Evolutionary conservation across 1,140 invertebrate species (phyloP), one percentile per base, ranked within the genome.

Genomic region (Drosophila equinoxialis): DNA sequence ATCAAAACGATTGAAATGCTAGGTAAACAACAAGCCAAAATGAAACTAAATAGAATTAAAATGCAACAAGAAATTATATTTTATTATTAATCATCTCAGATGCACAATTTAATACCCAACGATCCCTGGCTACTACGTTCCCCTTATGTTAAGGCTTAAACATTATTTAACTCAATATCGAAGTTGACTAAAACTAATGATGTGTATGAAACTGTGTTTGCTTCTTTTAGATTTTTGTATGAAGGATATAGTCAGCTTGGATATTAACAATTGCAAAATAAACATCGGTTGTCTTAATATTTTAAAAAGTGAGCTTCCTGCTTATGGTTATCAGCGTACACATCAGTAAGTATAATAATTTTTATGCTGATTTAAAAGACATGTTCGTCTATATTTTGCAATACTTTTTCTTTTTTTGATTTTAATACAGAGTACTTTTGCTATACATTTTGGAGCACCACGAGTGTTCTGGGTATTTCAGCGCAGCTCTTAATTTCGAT

Each of bases 391-490:
- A 14, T 17, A 7, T 10, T 42, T 65, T n/a, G 1, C 6, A 66
- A 58, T 8, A 35, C 17, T 17, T 17, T 13, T 41, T 11, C 4
- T 37, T 5, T 20, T 5, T 20, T 13, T 55, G 20, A 6, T 13
- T 55, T 30, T 30, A 6, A 13, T 13, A 23, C 51, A 26, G 26
- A 55, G 51, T 91, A 10, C 70, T 91, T 6, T 59, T 91, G n/a
- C 72, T 91, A 10, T 91, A 84, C 48, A 77, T 90, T 62, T 68
- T 91, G 57, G 69, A 86, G 68, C 90, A 91, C 74, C 90, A 91
- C 57, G 65, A 45, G 4, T 91, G 90, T 70, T 90, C 90, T 0
- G 61, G 77, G 1, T 54, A 62, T 3, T 64, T 91, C 10, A 80
- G 85, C 39, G 74, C 67, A 2, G 67, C 60, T 0, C 37, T 61